phyloP scores from a whole-genome alignment of 2,888 invertebrate genomes.

The Aphidius colemani region DNA sequence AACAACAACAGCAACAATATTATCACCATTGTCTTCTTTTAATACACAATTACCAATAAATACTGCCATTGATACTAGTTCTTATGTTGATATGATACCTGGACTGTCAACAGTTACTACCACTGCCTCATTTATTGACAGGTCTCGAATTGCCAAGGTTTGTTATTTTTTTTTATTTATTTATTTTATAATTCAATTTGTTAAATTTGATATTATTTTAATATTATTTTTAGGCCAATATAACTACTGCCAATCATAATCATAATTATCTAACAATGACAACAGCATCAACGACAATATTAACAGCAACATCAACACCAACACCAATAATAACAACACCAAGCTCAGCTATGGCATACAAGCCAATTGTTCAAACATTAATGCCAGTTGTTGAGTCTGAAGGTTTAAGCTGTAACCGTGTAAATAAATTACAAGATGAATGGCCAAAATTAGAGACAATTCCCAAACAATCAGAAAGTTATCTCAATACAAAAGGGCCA shows the following conservation, averaged over 20 bases:
- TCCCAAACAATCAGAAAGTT: constrained; percentile 60
- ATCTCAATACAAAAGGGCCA: constrained; percentile 60
- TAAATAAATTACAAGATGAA: constrained; percentile 52
- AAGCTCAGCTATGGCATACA: constrained; percentile 43
- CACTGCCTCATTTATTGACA: constrained; percentile 56
- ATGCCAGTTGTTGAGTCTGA: constrained; percentile 58
- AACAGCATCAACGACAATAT: constrained; percentile 28
- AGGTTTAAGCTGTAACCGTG: constrained; percentile 35
- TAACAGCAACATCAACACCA: constrained; percentile 35
- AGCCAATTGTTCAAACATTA: constrained; percentile 53
- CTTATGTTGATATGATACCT: constrained; percentile 63
- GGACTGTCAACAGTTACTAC: constrained; percentile 49
- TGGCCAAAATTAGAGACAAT: constrained; percentile 51
- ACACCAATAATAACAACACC: constrained; percentile 32
- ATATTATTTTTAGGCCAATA: constrained; percentile 37
- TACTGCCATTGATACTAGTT: constrained; percentile 59
- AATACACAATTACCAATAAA: constrained; percentile 51
- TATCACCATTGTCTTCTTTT: constrained; percentile 45
- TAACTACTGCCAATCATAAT: constrained; percentile 58
- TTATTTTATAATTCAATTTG: not conserved
- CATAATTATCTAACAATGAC: constrained; percentile 50
- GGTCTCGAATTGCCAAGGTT: constrained; percentile 57
- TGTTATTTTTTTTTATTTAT: constrained; percentile 18
- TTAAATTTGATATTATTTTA: too few relatives aligned
- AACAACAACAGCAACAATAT: constrained; percentile 50